These are phyloP conservation scores for Miltochrista miniata DNA, from an alignment of 2,888 invertebrate species.

Conservation along the genomic window DNA sequence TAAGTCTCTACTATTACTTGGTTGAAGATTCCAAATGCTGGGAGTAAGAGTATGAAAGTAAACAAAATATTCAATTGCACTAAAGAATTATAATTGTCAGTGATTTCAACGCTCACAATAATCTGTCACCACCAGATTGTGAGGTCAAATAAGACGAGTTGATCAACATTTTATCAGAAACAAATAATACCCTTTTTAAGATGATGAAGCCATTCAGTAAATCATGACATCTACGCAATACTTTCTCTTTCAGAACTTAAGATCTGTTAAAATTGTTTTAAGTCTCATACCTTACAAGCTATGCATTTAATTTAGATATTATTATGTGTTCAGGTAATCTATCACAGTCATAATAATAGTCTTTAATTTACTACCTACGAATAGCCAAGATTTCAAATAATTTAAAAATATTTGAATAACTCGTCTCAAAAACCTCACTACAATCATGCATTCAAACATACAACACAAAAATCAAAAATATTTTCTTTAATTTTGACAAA, in stretches of 20 bases:
- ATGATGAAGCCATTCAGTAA: too few relatives aligned
- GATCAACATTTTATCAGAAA: background rate
- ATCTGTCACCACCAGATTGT: slow-evolving; percentile 31
- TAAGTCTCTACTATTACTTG: too few relatives aligned
- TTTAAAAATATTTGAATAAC: slow-evolving; percentile 15
- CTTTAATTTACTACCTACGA: slow-evolving; percentile 35
- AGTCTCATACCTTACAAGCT: too few relatives aligned
- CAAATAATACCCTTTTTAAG: too few relatives aligned
- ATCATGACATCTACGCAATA: too few relatives aligned
- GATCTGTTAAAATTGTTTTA: too few relatives aligned
- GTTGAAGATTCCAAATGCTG: too few relatives aligned
- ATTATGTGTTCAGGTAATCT: slow-evolving; percentile 34
- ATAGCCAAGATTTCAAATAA: slow-evolving; percentile 10
- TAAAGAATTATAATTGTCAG: slow-evolving; percentile 79
- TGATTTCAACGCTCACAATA: slow-evolving; percentile 57
- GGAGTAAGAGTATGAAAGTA: slow-evolving; percentile 29
- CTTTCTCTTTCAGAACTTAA: too few relatives aligned
- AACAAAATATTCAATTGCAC: slow-evolving; percentile 69
- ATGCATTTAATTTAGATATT: slow-evolving; percentile 34
- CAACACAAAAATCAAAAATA: slow-evolving; percentile 42
- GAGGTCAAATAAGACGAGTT: slow-evolving; percentile 37
- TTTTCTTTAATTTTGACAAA: slow-evolving; percentile 39
- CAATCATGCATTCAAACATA: slow-evolving; percentile 35
- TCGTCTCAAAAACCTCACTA: slow-evolving; percentile 26
- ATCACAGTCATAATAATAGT: slow-evolving; percentile 34